Evolutionary conservation across 2,113 vertebrate genomes (phyloP).

Genomic region (Progne subis): DNA sequence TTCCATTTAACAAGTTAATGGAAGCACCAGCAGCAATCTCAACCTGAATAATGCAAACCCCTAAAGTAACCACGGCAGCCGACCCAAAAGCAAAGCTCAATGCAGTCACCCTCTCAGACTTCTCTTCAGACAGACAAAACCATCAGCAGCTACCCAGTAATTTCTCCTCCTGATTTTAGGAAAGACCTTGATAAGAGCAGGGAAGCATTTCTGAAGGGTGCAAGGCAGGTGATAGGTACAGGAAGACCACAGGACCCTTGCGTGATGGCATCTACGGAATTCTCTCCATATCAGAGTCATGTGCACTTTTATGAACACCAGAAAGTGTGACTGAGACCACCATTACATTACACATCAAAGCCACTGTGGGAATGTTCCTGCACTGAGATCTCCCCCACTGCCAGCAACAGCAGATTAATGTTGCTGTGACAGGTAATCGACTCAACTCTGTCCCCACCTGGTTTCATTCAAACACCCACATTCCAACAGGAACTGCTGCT

Average conservation of each 20-base stretch:
- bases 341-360: neutral
- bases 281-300: neutral
- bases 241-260: neutral
- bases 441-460: accelerated
- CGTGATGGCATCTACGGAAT: neutral
- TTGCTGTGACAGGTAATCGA: neutral
- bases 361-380: neutral
- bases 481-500: neutral
- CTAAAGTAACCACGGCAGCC: neutral
- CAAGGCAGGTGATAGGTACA: neutral
- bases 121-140: neutral
- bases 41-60: neutral
- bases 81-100: neutral
- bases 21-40: neutral
- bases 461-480: accelerated
- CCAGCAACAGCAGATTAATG: neutral
- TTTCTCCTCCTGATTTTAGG: neutral
- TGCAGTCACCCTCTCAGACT: neutral
- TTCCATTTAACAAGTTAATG: neutral
- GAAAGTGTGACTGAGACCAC: neutral
- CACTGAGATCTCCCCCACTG: neutral
- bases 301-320: neutral
- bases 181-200: neutral
- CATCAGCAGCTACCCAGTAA: neutral
- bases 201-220: neutral